A percentile compares a stretch with the other conserved stretches of the same genome.
phyloP scores from a whole-genome alignment of 2,797 vertebrate species.

The Protosalanx chinensis region DNA sequence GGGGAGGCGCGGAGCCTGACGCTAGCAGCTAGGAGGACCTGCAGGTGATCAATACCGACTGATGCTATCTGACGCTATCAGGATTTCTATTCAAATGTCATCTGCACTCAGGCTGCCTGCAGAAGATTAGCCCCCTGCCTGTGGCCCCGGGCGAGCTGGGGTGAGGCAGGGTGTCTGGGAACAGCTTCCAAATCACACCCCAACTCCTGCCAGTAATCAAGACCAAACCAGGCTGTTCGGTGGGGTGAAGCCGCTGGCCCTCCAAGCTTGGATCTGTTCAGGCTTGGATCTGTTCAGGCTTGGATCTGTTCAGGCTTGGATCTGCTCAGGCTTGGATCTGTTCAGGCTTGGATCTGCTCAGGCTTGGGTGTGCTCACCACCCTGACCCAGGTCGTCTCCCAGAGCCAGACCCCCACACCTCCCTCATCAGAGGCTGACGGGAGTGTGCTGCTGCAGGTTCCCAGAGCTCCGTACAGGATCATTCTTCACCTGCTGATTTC shows the following conservation, averaged over 20 bases:
- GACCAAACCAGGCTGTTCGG: not conserved
- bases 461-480: too few relatives aligned
- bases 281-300: too few relatives aligned
- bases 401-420: too few relatives aligned
- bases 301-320: too few relatives aligned
- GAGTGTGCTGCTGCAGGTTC: too few relatives aligned
- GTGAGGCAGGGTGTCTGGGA: conserved; percentile 33
- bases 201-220: not conserved
- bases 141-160: conserved; percentile 52
- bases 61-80: conserved; percentile 70
- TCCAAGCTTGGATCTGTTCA: too few relatives aligned
- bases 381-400: too few relatives aligned
- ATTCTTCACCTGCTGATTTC: not conserved
- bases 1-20: conserved; percentile 29
- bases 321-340: too few relatives aligned
- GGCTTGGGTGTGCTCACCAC: too few relatives aligned
- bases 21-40: conserved; percentile 33
- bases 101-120: conserved; percentile 59
- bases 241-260: too few relatives aligned
- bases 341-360: too few relatives aligned
- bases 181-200: not conserved
- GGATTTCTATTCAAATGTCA: conserved; percentile 75
- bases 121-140: conserved; percentile 62
- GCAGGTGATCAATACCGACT: conserved; percentile 66
- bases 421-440: too few relatives aligned